phyloP scores from a whole-genome alignment of 2,888 invertebrate genomes.

The Himalopsyche tibetana region DNA sequence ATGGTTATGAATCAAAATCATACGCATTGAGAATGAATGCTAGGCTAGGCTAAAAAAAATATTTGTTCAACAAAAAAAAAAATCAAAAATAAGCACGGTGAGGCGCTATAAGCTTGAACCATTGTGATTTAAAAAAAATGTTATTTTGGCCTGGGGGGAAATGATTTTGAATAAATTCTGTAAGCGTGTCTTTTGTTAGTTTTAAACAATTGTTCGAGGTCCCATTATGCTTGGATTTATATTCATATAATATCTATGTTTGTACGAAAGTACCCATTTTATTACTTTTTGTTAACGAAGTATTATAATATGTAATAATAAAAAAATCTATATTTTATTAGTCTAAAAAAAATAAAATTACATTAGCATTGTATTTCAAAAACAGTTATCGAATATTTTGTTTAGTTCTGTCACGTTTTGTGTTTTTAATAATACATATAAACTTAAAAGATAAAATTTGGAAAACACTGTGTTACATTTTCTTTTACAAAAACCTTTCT shows the following conservation, averaged over 20 bases:
- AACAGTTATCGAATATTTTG: too few species aligned
- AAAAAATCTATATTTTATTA: neutral
- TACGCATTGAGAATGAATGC: neutral
- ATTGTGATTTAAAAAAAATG: constrained; percentile 19
- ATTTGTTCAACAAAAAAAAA: constrained; percentile 17
- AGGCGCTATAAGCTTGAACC: neutral
- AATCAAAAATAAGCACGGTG: neutral
- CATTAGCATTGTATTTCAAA: too few species aligned
- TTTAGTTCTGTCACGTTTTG: too few species aligned
- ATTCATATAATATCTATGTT: neutral
- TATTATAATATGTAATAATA: neutral
- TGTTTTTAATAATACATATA: too few species aligned
- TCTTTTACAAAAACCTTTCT: too few species aligned
- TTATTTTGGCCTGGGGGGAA: constrained; percentile 32
- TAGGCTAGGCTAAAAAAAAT: neutral
- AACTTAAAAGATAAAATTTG: too few species aligned
- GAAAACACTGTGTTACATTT: too few species aligned
- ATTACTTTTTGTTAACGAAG: neutral
- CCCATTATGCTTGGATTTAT: constrained; percentile 8
- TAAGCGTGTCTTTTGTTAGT: constrained; percentile 18
- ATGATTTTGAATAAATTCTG: constrained; percentile 23
- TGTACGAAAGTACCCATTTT: neutral
- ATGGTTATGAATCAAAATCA: too few species aligned
- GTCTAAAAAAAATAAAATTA: too few species aligned
- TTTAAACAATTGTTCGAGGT: constrained; percentile 17